Base-by-base conservation (phyloP, 1,140 invertebrate species). In the Vanessa atalanta region DNA sequence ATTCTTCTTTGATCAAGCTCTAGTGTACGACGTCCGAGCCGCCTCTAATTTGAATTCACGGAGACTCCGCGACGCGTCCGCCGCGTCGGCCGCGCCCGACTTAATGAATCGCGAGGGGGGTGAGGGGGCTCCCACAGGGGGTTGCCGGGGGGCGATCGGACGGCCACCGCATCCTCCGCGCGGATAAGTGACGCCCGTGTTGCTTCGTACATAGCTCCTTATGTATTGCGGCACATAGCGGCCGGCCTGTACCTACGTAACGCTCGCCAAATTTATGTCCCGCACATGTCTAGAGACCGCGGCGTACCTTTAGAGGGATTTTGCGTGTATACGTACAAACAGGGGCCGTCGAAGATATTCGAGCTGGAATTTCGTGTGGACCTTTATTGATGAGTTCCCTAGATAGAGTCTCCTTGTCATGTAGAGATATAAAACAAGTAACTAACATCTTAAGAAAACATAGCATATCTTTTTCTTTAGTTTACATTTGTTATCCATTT, bases 211-310 rank as follows among this genome's bases (percentile, higher is more conserved):
- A 85, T 85, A 82, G 79, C 77, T 83, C 87, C 88, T 90, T 92
- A 92, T 89, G 81, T 92, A 91, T 76, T 77, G 66, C 75, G 82
- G 85, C 79, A 92, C 86, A 91, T 92, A 89, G 88, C 82, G 81
- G 74, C 88, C 87, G 80, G 84, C 84, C 85, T 84, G 82, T 87
- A 90, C 87, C 87, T 90, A 90, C 85, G 89, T 91, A 89, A 90
- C 88, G 88, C 84, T 89, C 88, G 88, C 89, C 90, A 92, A 91
- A 91, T 92, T 92, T 92, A 92, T 92, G 90, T 92, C 88, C 89
- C 88, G 89, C 89, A 92, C 90, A 92, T 92, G 90, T 91, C 89
- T 92, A 84, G 88, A 89, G 88, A 91, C 90, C 90, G 90, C 90
- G 89, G 86, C 81, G 88, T 88, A 90, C 89, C 90, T 90, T 90